Base-by-base conservation (phyloP, 2,888 invertebrate genomes). In the Pristionchus mayeri region DNA sequence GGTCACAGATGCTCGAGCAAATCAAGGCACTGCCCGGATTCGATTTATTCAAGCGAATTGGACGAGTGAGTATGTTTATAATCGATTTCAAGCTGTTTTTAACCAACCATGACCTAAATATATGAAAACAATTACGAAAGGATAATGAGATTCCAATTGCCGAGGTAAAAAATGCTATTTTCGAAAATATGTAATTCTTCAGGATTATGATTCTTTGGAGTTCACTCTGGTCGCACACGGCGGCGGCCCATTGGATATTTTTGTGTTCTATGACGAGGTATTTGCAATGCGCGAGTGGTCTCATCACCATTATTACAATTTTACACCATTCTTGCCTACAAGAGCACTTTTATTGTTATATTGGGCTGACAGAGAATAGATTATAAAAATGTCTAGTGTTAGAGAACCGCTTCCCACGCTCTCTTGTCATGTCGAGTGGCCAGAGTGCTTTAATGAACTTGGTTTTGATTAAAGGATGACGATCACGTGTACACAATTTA, bases 41-140 rank as follows among this genome's bases (percentile, higher is more conserved):
- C 40, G 84, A 84, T 52, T 30, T 84, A 21, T 84, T 57, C 75
- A 84, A 84, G 52, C n/a, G 75, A 13, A 84, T 57, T 24, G 84
- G 84, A 50, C 50, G 44, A 27, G 84, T 84, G 3, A 50, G 54
- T 13, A 27, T 16, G 21, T 7, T 54, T 4, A 44, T 13, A 44
- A 44, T 9, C 7, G 44, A n/a, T n/a, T n/a, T n/a, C n/a, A n/a
- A n/a, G n/a, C n/a, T n/a, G n/a, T n/a, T n/a, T n/a, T 44, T 44
- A 13, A 9, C 44, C 44, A 13, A 44, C 44, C 44, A 44, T 44
- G 7, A 44, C 44, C 7, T 44, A 13, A 44, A 44, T 44, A 44
- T 6, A 44, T 6, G 44, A 44, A 13, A 44, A 13, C 44, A 13
- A 9, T 44, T 44, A 6, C 48, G 13, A 21, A 50, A n/a, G n/a